A percentile compares a stretch with the other conserved stretches of the same genome.
These are phyloP conservation scores for Lonchura striata DNA, from an alignment of 2,113 vertebrate genomes.

Conservation along the genomic window DNA sequence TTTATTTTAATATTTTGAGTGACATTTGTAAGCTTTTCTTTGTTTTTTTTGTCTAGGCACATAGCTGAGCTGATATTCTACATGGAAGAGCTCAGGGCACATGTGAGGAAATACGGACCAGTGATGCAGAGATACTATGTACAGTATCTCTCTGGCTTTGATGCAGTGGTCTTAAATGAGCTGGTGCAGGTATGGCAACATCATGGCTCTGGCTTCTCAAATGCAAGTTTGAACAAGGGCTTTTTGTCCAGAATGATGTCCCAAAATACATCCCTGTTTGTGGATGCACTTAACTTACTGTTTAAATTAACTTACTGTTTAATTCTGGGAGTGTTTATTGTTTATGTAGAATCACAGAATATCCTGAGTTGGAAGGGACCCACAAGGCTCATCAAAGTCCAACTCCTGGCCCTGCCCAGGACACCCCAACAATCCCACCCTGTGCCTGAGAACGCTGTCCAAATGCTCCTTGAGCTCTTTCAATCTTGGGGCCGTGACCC, in stretches of 20 bases:
- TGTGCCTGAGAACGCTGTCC: neutral
- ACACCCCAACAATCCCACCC: neutral
- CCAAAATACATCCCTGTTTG: neutral
- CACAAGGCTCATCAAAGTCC: neutral
- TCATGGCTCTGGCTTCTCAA: neutral
- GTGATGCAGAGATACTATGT: slow-evolving; percentile 99
- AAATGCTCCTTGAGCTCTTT: neutral
- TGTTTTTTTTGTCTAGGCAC: slow-evolving; percentile 75
- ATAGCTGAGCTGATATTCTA: slow-evolving; percentile 98
- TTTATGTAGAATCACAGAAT: neutral
- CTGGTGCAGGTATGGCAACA: slow-evolving; percentile 88
- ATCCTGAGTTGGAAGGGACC: neutral
- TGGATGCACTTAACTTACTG: no score
- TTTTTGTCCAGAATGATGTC: neutral
- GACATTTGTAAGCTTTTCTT: neutral
- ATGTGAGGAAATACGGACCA: slow-evolving; percentile 93
- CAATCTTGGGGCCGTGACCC: neutral
- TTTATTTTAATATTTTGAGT: neutral
- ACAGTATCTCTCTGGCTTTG: slow-evolving; percentile 96
- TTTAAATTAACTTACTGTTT: neutral
- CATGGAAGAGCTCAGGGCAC: slow-evolving; percentile 97
- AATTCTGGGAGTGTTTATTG: neutral
- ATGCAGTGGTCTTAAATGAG: slow-evolving; percentile 97
- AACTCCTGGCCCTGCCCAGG: neutral
- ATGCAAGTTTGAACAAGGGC: no score